Evolutionary conservation across 2,888 invertebrate genomes (phyloP).

Genomic region (Gortyna flavago): DNA sequence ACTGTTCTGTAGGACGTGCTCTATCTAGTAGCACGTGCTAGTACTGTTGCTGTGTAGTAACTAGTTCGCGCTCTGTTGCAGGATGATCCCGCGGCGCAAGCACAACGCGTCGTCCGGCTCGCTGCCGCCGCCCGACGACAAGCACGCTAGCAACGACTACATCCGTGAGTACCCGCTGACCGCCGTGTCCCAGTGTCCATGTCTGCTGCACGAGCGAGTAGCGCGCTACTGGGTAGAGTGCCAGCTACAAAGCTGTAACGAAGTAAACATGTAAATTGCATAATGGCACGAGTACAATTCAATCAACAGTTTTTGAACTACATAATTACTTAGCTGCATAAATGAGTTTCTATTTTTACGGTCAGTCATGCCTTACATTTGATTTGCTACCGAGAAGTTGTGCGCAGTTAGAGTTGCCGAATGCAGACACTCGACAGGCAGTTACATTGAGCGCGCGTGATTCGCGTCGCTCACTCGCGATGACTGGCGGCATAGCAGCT

Average conservation of each 20-base stretch:
- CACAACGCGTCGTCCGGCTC: slow-evolving; percentile 88
- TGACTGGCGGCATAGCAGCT: slow-evolving; percentile 51
- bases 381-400: slow-evolving; percentile 2
- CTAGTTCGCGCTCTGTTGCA: slow-evolving; percentile 62
- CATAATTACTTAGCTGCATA: not conserved
- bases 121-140: slow-evolving; percentile 86
- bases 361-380: not conserved
- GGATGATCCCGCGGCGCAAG: slow-evolving; percentile 87
- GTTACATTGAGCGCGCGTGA: slow-evolving; percentile 12
- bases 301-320: slow-evolving; percentile 8
- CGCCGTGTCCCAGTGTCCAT: not conserved
- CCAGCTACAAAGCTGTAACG: not conserved
- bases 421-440: not conserved
- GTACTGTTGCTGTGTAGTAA: not conserved
- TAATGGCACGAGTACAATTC: not conserved
- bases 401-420: slow-evolving; percentile 14
- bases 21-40: not conserved
- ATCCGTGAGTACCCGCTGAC: slow-evolving; percentile 78
- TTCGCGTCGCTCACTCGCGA: slow-evolving; percentile 26
- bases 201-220: not conserved
- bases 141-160: slow-evolving; percentile 88
- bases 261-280: not conserved
- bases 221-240: not conserved
- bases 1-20: not conserved
- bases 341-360: slow-evolving; percentile 29